A percentile compares a stretch with the other conserved stretches of the same genome.
These are phyloP conservation scores for Anas georgica DNA, from an alignment of 2,797 vertebrate species.

Conservation along the genomic window DNA sequence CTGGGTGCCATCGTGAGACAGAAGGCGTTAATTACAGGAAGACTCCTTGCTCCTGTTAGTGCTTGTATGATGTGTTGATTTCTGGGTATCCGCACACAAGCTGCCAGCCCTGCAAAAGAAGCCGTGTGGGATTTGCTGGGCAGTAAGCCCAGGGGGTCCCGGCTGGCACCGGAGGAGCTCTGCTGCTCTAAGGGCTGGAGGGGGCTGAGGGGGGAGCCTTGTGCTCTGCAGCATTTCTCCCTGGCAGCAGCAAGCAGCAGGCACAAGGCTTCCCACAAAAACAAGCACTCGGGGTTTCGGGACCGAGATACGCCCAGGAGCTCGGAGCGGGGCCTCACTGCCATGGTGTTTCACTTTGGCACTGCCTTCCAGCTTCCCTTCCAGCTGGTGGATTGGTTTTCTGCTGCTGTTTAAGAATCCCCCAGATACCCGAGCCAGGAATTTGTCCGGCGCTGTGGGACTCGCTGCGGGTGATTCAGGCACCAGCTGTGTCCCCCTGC, in stretches of 20 bases:
- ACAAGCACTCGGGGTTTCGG: neutral
- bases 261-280: neutral
- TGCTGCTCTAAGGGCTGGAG: neutral
- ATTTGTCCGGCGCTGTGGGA: neutral
- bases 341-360: neutral
- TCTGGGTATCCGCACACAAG: too few relatives aligned
- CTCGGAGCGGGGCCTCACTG: accelerated
- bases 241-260: neutral
- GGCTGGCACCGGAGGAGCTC: neutral
- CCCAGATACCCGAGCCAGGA: neutral
- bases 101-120: neutral
- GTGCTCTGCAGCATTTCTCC: neutral
- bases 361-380: neutral
- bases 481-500: accelerated
- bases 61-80: neutral
- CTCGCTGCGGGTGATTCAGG: neutral
- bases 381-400: neutral
- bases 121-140: neutral
- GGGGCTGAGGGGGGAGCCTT: too few relatives aligned
- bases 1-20: neutral
- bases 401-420: neutral
- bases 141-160: too few relatives aligned
- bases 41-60: neutral
- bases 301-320: accelerated
- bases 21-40: neutral